Evolutionary conservation across 2,797 vertebrate genomes (phyloP).

Genomic region (Nothura maculosa): DNA sequence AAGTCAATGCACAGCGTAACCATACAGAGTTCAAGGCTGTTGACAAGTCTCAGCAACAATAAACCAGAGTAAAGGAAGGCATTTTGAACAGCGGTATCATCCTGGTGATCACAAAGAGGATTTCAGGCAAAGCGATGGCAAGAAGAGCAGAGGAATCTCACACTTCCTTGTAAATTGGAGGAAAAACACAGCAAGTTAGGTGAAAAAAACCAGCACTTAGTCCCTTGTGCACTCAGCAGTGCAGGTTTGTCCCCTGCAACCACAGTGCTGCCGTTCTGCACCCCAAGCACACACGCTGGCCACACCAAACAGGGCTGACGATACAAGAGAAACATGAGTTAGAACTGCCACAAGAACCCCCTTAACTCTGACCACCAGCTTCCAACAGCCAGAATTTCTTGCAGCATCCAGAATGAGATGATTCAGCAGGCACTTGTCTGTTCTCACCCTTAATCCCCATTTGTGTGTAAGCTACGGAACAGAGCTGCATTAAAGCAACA

Average conservation of each 20-base stretch:
- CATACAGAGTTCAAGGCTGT: not conserved
- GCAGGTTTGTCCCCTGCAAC: not conserved
- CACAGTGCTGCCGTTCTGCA: not conserved
- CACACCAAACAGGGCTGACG: not conserved
- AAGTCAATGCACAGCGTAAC: not conserved
- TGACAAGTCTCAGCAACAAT: not conserved
- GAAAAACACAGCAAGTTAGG: not conserved
- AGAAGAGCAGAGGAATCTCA: not conserved
- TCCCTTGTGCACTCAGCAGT: not conserved
- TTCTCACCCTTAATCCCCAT: not conserved
- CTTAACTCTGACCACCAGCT: not conserved
- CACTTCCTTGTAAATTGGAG: not conserved
- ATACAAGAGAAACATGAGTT: not conserved
- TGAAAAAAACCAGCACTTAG: rapidly evolving
- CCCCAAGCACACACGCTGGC: not conserved
- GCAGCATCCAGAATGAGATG: not conserved
- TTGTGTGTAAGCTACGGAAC: not conserved
- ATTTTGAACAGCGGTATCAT: not conserved
- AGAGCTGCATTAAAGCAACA: constrained; percentile 14
- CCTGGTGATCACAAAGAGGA: not conserved
- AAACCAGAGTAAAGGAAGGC: not conserved
- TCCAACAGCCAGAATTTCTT: not conserved
- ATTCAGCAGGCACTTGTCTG: not conserved
- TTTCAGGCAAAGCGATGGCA: not conserved
- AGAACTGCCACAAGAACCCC: not conserved